Base-by-base conservation (phyloP, 2,797 vertebrate genomes). In the Notolabrus celidotus region DNA sequence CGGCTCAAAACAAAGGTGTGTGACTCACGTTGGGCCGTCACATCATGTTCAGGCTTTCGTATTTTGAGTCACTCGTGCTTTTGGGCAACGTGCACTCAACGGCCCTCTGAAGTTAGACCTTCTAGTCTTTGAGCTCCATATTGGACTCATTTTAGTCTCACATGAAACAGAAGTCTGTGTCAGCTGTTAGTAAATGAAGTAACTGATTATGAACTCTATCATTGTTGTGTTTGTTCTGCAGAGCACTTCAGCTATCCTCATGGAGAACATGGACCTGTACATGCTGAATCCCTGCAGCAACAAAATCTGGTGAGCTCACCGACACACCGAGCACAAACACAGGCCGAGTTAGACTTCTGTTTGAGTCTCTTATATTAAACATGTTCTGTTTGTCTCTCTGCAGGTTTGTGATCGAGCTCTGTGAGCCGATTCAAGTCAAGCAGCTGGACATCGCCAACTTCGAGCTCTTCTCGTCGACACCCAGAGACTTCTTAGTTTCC, bases 211-310 rank as follows among this genome's bases (percentile, higher is more conserved):
- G 4, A 17, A 50, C n/a, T 49, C 4, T 47, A 8, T 60, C 12
- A 4, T 7, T 41, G 4, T 43, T 45, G 1, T 52, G 14, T 64
- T 5, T 45, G 11, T 64, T 59, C 8, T 45, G 54, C 82, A 99
- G 97, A 99, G 97, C 86, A 99, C 96, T 47, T 98, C 97, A 74
- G 96, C 97, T 82, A 99, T 99, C 92, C 93, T 99, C 55, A 98
- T 97, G 94, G 97, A 99, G 90, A 99, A 99, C 63, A 99, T 99
- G 97, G 98, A 99, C 73, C 95, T 99, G 67, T 99, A 99, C 83
- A 99, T 99, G 98, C 88, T 99, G 64, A 99, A 99, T 91, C 98
- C 98, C 20, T 99, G 98, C 93, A 99, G 98, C 93, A 97, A 96
- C 88, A 99, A 99, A 93, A 98, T 99, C 86, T 99, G 98, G 98